A percentile compares a stretch with the other conserved stretches of the same genome.
These are phyloP conservation scores for Andrena dorsata DNA, from an alignment of 2,888 invertebrate species.

Conservation along the genomic window DNA sequence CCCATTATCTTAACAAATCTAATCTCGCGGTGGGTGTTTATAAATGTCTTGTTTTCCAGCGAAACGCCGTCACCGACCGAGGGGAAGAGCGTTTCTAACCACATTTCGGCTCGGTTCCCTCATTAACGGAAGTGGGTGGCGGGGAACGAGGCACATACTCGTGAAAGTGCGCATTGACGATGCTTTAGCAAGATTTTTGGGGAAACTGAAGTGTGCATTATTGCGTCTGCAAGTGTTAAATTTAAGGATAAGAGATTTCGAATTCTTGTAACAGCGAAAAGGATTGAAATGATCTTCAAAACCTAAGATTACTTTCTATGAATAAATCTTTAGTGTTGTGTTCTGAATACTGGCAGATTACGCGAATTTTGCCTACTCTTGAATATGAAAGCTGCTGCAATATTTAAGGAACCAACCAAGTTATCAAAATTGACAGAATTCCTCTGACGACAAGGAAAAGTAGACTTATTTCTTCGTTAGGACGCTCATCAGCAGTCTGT, in stretches of 20 bases:
- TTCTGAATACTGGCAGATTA: no score
- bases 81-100: conserved; percentile 45
- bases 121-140: conserved; percentile 50
- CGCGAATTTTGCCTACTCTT: no score
- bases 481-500: not conserved
- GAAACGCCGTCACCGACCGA: conserved; percentile 56
- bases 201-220: not conserved
- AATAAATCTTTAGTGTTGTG: no score
- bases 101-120: conserved; percentile 44
- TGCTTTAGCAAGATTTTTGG: not conserved
- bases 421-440: no score
- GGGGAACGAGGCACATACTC: conserved; percentile 30
- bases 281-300: not conserved
- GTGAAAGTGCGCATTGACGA: not conserved
- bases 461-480: not conserved
- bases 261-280: not conserved
- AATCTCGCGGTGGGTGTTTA: conserved; percentile 84
- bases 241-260: not conserved
- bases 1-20: conserved; percentile 85
- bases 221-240: not conserved
- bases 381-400: no score
- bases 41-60: conserved; percentile 84
- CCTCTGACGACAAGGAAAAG: not conserved
- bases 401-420: no score
- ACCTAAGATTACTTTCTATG: no score